phyloP scores from a whole-genome alignment of 2,888 invertebrate genomes.

The Tuberolachnus salignus region DNA sequence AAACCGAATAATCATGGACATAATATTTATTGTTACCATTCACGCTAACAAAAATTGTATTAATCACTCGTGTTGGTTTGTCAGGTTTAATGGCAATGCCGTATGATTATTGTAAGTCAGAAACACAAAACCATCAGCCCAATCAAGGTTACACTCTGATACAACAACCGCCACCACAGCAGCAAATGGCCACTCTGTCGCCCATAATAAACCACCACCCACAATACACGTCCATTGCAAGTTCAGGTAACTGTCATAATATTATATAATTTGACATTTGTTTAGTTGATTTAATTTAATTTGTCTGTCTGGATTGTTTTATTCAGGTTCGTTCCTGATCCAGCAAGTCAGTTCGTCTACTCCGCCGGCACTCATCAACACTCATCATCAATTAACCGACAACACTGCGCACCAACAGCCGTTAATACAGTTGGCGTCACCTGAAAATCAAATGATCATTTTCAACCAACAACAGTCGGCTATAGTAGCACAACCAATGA shows the following conservation, averaged over 20 bases:
- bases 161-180: conserved; percentile 20
- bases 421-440: conserved; percentile 36
- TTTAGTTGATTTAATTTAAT: no score
- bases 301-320: no score
- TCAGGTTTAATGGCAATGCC: conserved; percentile 50
- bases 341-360: conserved; percentile 48
- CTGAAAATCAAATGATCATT: conserved; percentile 53
- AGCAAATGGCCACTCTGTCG: conserved; percentile 45
- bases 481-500: conserved; percentile 40
- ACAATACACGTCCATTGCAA: conserved; percentile 47
- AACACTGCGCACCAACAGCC: conserved; percentile 30
- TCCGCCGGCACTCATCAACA: conserved; percentile 42
- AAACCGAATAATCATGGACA: background rate
- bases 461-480: conserved; percentile 52
- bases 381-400: conserved; percentile 38
- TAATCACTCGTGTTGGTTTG: background rate
- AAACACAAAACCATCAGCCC: conserved; percentile 38
- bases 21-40: background rate
- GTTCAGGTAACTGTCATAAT: conserved; percentile 35
- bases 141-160: conserved; percentile 49
- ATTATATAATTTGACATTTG: background rate
- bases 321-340: conserved; percentile 34
- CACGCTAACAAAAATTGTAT: background rate
- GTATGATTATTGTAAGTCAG: conserved; percentile 48
- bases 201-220: conserved; percentile 50